These are phyloP conservation scores for Papilio elwesi DNA, from an alignment of 2,888 invertebrate genomes.

Conservation along the genomic window DNA sequence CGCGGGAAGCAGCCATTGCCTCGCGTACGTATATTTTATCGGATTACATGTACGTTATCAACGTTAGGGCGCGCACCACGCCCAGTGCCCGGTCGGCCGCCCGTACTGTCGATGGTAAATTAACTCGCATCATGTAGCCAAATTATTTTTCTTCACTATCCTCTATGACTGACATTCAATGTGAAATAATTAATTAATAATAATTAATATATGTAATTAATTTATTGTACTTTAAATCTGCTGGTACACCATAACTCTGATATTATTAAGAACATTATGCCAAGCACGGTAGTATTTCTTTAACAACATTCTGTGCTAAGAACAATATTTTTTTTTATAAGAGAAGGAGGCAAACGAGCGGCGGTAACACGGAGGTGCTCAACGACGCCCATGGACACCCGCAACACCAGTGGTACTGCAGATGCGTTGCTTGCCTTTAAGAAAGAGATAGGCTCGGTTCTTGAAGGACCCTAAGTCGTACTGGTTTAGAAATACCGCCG, in stretches of 20 bases:
- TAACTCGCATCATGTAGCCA: conserved; percentile 58
- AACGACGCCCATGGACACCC: too few species aligned
- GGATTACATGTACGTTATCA: conserved; percentile 77
- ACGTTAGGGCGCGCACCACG: conserved; percentile 56
- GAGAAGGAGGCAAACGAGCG: too few species aligned
- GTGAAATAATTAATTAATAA: too few species aligned
- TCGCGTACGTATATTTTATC: conserved; percentile 69
- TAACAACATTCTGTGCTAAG: too few species aligned
- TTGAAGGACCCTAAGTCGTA: too few species aligned
- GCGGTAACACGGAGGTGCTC: too few species aligned
- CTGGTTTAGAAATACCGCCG: too few species aligned
- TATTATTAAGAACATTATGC: not conserved
- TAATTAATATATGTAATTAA: not conserved
- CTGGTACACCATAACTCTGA: not conserved
- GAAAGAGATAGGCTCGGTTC: too few species aligned
- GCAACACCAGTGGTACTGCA: too few species aligned
- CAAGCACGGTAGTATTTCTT: too few species aligned
- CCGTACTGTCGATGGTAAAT: conserved; percentile 68
- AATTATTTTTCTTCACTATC: conserved; percentile 47
- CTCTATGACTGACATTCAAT: not conserved
- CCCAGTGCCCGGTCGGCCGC: conserved; percentile 53
- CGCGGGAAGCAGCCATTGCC: conserved; percentile 54
- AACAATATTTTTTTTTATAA: too few species aligned
- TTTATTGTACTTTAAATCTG: not conserved
- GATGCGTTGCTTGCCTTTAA: too few species aligned